Evolutionary conservation across 2,888 invertebrate species (phyloP), one percentile per base, ranked within the genome.

Genomic region (Auanema sp.): DNA sequence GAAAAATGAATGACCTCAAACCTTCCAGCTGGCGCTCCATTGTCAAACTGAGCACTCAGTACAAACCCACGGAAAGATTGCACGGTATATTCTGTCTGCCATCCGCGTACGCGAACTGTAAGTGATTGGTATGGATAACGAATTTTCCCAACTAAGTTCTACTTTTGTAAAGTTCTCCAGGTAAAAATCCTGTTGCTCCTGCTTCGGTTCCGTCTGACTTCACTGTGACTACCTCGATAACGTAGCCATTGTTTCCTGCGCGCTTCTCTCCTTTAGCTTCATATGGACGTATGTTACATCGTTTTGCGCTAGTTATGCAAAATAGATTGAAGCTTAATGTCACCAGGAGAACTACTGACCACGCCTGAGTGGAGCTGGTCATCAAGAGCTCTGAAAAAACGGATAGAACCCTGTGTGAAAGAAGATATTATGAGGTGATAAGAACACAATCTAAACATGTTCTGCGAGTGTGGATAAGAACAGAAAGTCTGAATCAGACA

Each of bases 31-130:
- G 82, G 73, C 33, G 68, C 56, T 64, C 70, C 75, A 41, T 76
- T 69, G 33, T 77, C 77, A 42, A 75, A 75, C 12, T 72, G 70
- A 2, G 82, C 76, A 1, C 79, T 76, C 11, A 83, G 58, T 2
- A 79, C 78, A 58, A 83, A 83, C 4, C 82, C 83, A 12, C 83
- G 77, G 66, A 83, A 83, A n/a, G 83, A 84, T 56, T 83, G 81
- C n/a, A 81, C 83, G 3, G 81, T 81, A 65, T 77, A 81, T 58
- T 79, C 74, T 6, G 83, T 83, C 43, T 76, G 68, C 77, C 79
- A 79, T 14, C 81, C 83, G 16, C 76, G 70, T 18, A 83, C 65
- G 18, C 76, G 70, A 2, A 82, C 80, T 79, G 64, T 50, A 77
- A 68, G 24, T 54, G 4, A 23, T 18, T 52, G 21, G n/a, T 59